These are phyloP conservation scores for Allophyes oxyacanthae DNA, from an alignment of 2,888 invertebrate genomes.

Conservation along the genomic window DNA sequence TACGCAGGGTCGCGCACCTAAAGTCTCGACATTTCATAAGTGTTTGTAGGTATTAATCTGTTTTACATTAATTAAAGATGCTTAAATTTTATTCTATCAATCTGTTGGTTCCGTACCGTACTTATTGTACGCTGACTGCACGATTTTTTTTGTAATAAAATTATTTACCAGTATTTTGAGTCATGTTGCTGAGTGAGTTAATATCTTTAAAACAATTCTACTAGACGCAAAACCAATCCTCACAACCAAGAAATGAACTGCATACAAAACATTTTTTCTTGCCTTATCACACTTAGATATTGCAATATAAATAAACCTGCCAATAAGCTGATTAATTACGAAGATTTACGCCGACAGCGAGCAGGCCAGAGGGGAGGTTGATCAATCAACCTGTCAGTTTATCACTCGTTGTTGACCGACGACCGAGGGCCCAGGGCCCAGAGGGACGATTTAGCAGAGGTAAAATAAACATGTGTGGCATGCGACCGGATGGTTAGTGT, in stretches of 20 bases:
- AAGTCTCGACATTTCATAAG: too few species aligned
- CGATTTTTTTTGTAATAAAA: too few species aligned
- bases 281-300: slow-evolving; percentile 16
- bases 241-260: slow-evolving; percentile 8
- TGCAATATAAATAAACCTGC: slow-evolving; percentile 36
- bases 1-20: too few species aligned
- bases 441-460: slow-evolving; percentile 31
- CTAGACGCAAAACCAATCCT: too few species aligned
- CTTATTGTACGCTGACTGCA: too few species aligned
- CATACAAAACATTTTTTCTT: slow-evolving; percentile 19
- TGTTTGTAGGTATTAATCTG: too few species aligned
- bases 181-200: too few species aligned
- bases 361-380: slow-evolving; percentile 35
- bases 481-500: slow-evolving; percentile 10
- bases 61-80: too few species aligned
- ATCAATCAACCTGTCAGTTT: slow-evolving; percentile 67
- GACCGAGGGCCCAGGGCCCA: slow-evolving; percentile 32
- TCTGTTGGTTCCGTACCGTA: too few species aligned
- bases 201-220: too few species aligned
- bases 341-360: slow-evolving; percentile 44
- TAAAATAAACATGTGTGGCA: slow-evolving; percentile 47
- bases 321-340: slow-evolving; percentile 51
- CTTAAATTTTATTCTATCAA: too few species aligned
- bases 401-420: slow-evolving; percentile 52
- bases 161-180: too few species aligned